Evolutionary conservation across 92 coral and sea anemone genomes (phyloP).

Genomic region (Plumapathes pennacea): DNA sequence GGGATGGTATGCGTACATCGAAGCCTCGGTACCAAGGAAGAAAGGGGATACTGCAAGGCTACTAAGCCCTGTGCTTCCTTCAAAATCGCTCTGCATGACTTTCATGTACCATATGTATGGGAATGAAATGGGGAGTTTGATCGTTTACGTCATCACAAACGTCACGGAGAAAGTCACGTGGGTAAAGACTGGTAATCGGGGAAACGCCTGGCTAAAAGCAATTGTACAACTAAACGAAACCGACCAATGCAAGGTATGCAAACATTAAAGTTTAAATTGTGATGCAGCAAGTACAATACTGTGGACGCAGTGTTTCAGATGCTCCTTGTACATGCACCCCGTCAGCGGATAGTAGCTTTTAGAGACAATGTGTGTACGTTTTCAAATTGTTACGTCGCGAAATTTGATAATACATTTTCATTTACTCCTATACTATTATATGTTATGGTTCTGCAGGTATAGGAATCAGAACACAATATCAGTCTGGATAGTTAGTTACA

Average conservation of each 20-base stretch:
- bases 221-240: slow-evolving; percentile 6
- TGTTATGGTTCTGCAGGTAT: no score
- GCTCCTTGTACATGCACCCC: no score
- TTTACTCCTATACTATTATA: no score
- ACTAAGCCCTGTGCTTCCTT: slow-evolving; percentile 9
- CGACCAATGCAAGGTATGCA: slow-evolving; percentile 7
- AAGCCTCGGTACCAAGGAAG: slow-evolving; percentile 11
- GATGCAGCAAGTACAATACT: not conserved
- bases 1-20: slow-evolving; percentile 22
- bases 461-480: no score
- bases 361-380: no score
- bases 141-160: slow-evolving; percentile 21
- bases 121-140: slow-evolving; percentile 18
- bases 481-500: no score
- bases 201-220: slow-evolving; percentile 20
- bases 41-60: slow-evolving; percentile 28
- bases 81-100: slow-evolving; percentile 17
- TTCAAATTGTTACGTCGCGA: no score
- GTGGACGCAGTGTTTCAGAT: no score
- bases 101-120: slow-evolving; percentile 33
- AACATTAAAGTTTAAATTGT: not conserved
- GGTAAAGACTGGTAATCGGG: slow-evolving; percentile 22
- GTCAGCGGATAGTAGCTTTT: no score
- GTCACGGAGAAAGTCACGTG: slow-evolving; percentile 16
- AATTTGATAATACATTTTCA: no score